Percentiles rank a stretch among this genome's conserved stretches.
These are phyloP conservation scores for Pelobates cultripes DNA, from an alignment of 2,797 vertebrate species.

Conservation along the genomic window DNA sequence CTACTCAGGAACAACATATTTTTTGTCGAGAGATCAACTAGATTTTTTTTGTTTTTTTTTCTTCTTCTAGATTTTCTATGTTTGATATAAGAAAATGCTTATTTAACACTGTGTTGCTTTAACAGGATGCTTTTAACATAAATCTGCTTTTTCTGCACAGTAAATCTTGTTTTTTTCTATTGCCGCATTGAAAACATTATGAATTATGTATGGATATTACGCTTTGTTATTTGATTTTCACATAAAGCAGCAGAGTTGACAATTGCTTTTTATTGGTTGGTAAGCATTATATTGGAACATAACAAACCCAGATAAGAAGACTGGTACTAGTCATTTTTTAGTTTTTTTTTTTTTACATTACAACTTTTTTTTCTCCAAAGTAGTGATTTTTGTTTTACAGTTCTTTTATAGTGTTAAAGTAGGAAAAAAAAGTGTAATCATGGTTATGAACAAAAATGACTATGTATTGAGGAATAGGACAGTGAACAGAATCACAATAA, in stretches of 20 bases:
- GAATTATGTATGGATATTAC: conserved; percentile 55
- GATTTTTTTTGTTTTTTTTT: conserved; percentile 4
- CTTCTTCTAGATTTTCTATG: background rate
- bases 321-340: conserved; percentile 18
- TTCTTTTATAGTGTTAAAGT: no score
- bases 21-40: conserved; percentile 1
- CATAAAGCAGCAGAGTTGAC: conserved; percentile 46
- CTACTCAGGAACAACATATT: background rate
- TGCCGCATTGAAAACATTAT: conserved; percentile 41
- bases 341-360: no score
- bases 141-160: conserved; percentile 39
- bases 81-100: conserved; percentile 17
- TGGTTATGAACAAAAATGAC: no score
- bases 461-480: no score
- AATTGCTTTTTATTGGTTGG: conserved; percentile 48
- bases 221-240: conserved; percentile 55
- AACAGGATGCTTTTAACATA: conserved; percentile 27
- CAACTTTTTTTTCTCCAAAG: background rate
- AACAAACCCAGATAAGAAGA: conserved; percentile 13
- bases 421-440: no score
- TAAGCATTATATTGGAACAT: conserved; percentile 43
- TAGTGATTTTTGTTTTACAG: background rate
- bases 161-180: conserved; percentile 48
- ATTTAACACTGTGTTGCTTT: conserved; percentile 32
- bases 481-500: no score